Conservation (phyloP, 2,113 vertebrate species). For the Otolemur garnettii region DNA sequence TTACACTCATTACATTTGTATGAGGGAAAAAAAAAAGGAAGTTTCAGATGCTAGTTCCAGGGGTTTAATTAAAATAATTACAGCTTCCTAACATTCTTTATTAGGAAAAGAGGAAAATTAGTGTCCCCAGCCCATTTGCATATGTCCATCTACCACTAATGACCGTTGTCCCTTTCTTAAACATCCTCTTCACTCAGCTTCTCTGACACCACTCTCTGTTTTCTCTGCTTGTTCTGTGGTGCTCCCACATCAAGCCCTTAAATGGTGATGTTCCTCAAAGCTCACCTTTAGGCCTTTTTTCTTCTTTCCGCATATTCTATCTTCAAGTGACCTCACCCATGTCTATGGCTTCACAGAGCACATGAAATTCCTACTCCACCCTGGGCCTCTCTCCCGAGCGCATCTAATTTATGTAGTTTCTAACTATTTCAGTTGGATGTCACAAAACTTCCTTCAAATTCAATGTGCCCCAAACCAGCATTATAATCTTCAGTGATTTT, state of each 20-base stretch:
- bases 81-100: background rate
- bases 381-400: background rate
- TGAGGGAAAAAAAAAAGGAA: background rate
- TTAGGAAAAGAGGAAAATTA: background rate
- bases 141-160: background rate
- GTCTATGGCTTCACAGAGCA: background rate
- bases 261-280: background rate
- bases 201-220: background rate
- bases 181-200: background rate
- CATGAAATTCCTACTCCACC: background rate
- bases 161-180: background rate
- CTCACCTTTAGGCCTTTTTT: background rate
- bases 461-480: background rate
- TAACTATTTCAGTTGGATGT: background rate
- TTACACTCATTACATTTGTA: constrained; percentile 8
- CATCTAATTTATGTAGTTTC: background rate
- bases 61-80: constrained; percentile 11
- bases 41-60: background rate
- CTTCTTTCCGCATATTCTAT: background rate
- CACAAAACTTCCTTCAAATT: background rate
- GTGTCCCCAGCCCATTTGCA: background rate
- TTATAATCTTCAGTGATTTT: background rate
- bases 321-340: background rate
- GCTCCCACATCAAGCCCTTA: background rate
- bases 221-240: background rate